phyloP scores from a whole-genome alignment of 2,888 invertebrate genomes.

The Hemistola chrysoprasaria region DNA sequence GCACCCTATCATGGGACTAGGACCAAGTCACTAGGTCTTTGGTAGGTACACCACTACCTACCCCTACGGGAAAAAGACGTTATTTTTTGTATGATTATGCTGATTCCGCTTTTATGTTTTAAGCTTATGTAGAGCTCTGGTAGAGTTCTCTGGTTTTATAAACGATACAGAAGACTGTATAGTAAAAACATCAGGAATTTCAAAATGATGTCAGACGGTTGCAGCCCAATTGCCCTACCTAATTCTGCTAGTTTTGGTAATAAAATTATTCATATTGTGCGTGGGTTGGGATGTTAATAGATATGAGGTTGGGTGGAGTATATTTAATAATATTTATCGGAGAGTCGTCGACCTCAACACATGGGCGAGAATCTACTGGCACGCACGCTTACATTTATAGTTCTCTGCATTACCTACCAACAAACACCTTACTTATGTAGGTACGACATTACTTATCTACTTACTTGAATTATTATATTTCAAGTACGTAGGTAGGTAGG shows the following conservation, averaged over 20 bases:
- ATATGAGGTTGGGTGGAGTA: constrained; percentile 37
- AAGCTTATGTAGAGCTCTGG: neutral
- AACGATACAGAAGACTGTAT: too few relatives aligned
- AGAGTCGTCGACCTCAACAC: constrained; percentile 66
- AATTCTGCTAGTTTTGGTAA: constrained; percentile 24
- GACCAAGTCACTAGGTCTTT: too few relatives aligned
- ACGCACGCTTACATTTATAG: constrained; percentile 33
- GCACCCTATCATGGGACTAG: too few relatives aligned
- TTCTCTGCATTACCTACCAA: neutral
- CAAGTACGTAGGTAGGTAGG: too few relatives aligned
- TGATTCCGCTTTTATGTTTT: too few relatives aligned
- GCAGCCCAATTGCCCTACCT: constrained; percentile 17
- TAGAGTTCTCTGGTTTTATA: too few relatives aligned
- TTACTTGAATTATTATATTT: too few relatives aligned
- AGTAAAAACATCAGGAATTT: neutral
- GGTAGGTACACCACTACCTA: too few relatives aligned
- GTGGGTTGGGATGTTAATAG: constrained; percentile 35
- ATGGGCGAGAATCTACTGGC: constrained; percentile 41
- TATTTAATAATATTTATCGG: constrained; percentile 68
- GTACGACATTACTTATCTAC: constrained; percentile 13
- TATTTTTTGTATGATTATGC: too few relatives aligned
- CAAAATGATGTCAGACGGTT: constrained; percentile 15
- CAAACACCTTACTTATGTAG: too few relatives aligned
- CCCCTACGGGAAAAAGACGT: too few relatives aligned
- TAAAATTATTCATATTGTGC: constrained; percentile 25